Percentiles rank a stretch among this genome's conserved stretches.
Evolutionary conservation across 2,113 vertebrate genomes (phyloP).

Genomic region (Ctenodactylus gundi): DNA sequence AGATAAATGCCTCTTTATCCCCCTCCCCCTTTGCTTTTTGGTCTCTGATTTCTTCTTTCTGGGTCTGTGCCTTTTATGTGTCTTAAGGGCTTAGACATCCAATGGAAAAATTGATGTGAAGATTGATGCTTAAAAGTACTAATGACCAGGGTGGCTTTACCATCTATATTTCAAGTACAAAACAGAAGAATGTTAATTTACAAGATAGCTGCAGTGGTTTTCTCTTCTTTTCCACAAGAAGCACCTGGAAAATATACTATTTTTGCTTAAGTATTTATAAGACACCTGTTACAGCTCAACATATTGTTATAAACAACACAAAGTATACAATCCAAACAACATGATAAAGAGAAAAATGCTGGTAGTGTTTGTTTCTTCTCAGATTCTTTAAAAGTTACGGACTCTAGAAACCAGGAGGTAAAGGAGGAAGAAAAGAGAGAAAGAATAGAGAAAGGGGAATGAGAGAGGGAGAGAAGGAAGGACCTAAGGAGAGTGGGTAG

Average conservation of each 20-base stretch:
- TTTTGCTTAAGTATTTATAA: not conserved
- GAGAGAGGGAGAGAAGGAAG: not conserved
- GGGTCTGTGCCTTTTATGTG: not conserved
- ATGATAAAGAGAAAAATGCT: not conserved
- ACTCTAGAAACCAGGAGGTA: not conserved
- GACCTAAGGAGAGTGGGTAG: not conserved
- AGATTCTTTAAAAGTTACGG: constrained; percentile 18
- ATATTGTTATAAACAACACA: not conserved
- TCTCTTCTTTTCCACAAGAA: constrained; percentile 15
- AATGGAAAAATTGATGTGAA: constrained; percentile 15
- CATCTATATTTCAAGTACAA: constrained; percentile 12
- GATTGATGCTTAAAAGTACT: not conserved
- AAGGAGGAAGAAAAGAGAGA: not conserved
- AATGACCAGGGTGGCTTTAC: not conserved
- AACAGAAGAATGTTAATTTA: not conserved
- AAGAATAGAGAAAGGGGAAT: no score
- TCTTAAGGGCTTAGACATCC: not conserved
- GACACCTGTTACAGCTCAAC: not conserved
- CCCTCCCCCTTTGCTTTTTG: not conserved
- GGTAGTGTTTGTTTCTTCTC: not conserved
- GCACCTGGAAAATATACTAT: not conserved
- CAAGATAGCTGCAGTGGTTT: not conserved
- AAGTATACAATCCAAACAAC: not conserved
- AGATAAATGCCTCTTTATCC: not conserved
- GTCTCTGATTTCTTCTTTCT: not conserved